phyloP scores from a whole-genome alignment of 2,797 vertebrate species.

The Coilia nasus region DNA sequence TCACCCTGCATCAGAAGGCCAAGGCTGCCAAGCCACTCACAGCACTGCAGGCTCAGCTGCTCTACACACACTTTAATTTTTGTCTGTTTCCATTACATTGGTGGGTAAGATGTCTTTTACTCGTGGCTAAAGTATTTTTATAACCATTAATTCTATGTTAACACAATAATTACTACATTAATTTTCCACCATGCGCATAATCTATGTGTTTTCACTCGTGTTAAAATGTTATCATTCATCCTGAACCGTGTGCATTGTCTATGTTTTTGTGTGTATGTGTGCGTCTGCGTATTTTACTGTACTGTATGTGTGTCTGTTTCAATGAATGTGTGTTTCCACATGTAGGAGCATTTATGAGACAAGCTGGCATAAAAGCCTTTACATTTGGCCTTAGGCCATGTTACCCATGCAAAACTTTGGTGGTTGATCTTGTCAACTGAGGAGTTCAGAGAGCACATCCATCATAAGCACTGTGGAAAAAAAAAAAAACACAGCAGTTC shows the following conservation, averaged over 20 bases:
- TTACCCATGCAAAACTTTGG: not conserved
- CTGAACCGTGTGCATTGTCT: not conserved
- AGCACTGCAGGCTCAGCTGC: not conserved
- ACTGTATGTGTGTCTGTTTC: not conserved
- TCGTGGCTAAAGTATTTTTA: not conserved
- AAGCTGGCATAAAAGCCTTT: not conserved
- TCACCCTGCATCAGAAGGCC: not conserved
- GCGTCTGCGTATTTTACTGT: no score
- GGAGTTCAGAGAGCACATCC: conserved; percentile 9
- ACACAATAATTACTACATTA: not conserved
- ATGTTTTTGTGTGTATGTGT: no score
- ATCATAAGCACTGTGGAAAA: not conserved
- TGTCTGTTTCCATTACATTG: no score
- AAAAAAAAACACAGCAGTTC: not conserved
- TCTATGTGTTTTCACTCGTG: not conserved
- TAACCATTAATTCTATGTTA: not conserved
- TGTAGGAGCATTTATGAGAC: not conserved
- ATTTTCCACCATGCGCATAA: not conserved
- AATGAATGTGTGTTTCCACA: not conserved
- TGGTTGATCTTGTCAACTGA: not conserved
- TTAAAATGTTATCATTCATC: not conserved
- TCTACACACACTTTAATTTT: no score
- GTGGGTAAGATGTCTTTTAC: no score
- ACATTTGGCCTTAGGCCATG: not conserved
- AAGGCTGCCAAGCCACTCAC: not conserved